Percentiles rank a stretch among this genome's conserved stretches.
These are phyloP conservation scores for Myotis lucifugus DNA, from an alignment of 2,113 vertebrate genomes.

Conservation along the genomic window DNA sequence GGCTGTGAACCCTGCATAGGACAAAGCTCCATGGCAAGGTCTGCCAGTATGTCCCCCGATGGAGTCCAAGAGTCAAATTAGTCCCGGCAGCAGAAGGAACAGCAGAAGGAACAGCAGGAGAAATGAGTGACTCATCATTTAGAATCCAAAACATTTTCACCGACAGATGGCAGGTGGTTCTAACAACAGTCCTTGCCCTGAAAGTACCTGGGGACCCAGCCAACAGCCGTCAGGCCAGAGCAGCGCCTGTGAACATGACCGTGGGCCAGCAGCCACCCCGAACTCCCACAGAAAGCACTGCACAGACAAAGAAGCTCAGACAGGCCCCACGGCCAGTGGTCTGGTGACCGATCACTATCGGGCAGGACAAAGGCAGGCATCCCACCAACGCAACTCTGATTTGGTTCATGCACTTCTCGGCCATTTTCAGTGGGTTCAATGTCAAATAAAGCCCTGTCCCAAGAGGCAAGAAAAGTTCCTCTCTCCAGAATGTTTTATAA, in stretches of 20 bases:
- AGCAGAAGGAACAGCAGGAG: slow-evolving; percentile 62
- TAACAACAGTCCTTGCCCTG: slow-evolving; percentile 36
- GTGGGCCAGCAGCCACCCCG: not conserved
- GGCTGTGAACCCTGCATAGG: not conserved
- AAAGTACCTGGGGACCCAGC: slow-evolving; percentile 32
- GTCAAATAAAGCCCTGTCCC: not conserved
- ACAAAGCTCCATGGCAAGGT: not conserved
- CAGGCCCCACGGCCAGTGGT: not conserved
- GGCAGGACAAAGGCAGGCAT: not conserved
- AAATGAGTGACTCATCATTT: slow-evolving; percentile 62
- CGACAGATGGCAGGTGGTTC: slow-evolving; percentile 67
- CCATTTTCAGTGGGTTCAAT: not conserved
- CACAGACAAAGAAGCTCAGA: not conserved
- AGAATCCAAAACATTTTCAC: slow-evolving; percentile 49
- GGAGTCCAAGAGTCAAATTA: slow-evolving; percentile 34
- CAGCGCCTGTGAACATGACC: not conserved
- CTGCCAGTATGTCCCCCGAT: not conserved
- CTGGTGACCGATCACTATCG: not conserved
- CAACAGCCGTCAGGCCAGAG: not conserved
- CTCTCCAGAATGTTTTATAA: not conserved
- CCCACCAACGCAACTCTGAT: accelerated
- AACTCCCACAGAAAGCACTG: not conserved
- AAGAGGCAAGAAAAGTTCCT: not conserved
- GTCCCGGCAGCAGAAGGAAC: slow-evolving; percentile 52
- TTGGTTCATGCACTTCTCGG: too few species aligned